phyloP scores from a whole-genome alignment of 2,888 invertebrate genomes.

The Ormyrus nitidulus region DNA sequence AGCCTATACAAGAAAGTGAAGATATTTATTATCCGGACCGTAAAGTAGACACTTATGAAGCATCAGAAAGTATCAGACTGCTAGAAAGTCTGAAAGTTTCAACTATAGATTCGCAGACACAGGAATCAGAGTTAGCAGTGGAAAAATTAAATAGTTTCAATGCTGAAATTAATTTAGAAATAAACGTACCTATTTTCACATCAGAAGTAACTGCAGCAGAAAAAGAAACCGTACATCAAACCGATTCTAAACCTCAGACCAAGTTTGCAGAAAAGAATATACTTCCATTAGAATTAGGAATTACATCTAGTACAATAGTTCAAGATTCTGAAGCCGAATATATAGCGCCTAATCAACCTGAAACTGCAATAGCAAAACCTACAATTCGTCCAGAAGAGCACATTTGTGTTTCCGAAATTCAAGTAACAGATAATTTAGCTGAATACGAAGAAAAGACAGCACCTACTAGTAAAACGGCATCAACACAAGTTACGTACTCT shows the following conservation, averaged over 20 bases:
- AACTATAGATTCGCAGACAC: conserved; percentile 81
- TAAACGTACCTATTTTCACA: conserved; percentile 80
- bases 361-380: conserved; percentile 78
- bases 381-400: conserved; percentile 77
- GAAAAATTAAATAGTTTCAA: conserved; percentile 76
- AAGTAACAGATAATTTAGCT: conserved; percentile 63
- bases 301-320: conserved; percentile 78
- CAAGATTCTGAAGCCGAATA: conserved; percentile 83
- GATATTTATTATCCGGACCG: conserved; percentile 75
- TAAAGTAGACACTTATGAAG: conserved; percentile 66
- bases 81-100: conserved; percentile 78
- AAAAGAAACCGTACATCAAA: conserved; percentile 78
- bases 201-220: conserved; percentile 80
- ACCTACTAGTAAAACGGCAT: conserved; percentile 55
- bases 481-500: not conserved
- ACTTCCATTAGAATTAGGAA: conserved; percentile 79
- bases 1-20: conserved; percentile 82
- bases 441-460: conserved; percentile 53
- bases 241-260: conserved; percentile 72
- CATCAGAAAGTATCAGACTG: conserved; percentile 68
- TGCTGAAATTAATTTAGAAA: conserved; percentile 80
- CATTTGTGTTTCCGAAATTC: conserved; percentile 59
- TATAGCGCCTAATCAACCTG: conserved; percentile 76
- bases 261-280: conserved; percentile 74
- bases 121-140: conserved; percentile 78